Base-by-base conservation (phyloP, 2,888 invertebrate species). In the Seira musarum region DNA sequence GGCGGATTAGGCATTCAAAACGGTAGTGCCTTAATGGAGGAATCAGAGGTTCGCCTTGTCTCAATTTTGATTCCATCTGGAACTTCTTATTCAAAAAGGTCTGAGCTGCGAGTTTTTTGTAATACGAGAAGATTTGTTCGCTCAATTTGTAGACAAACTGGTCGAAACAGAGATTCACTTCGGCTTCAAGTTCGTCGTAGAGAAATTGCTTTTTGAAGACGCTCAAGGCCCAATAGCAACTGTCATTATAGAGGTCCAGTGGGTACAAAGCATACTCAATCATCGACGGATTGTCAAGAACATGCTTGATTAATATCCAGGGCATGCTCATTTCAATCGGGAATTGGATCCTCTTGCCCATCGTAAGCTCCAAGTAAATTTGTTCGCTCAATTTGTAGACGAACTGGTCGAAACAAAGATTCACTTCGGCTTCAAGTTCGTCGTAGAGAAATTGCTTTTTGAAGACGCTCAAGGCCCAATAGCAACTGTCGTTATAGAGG, bases 271-370 rank as follows among this genome's bases (percentile, higher is more conserved):
- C 96, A 89, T 96, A 97, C 95, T 99, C 98, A 96, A 98, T 98
- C 96, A 98, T 96, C 0, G 97, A 96, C 0, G 98, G 96, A 88
- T 98, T 97, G 88, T 94, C 93, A 85, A 99, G 91, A 86, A 99
- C 97, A 88, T 98, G 98, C 90, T 99, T 98, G 0, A 98, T 99
- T 75, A 99, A 91, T 88, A 99, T 98, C 99, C 99, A 99, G 0
- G 99, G 99, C 96, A 99, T 97, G 1, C 98, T 99, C 99, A 99
- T 99, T 90, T 99, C 99, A 87, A 99, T 99, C 0, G 99, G 99
- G 90, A 99, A 99, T 92, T 99, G 96, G 83, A 99, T 98, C 89
- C 97, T 93, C 83, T 96, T 93, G 0, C 99, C 99, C 98, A 99
- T 99, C 0, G 99, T 99, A 98, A 99, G 98, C 90, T 99, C 99